phyloP scores from a whole-genome alignment of 2,888 invertebrate genomes.

The Eristalis tenax region DNA sequence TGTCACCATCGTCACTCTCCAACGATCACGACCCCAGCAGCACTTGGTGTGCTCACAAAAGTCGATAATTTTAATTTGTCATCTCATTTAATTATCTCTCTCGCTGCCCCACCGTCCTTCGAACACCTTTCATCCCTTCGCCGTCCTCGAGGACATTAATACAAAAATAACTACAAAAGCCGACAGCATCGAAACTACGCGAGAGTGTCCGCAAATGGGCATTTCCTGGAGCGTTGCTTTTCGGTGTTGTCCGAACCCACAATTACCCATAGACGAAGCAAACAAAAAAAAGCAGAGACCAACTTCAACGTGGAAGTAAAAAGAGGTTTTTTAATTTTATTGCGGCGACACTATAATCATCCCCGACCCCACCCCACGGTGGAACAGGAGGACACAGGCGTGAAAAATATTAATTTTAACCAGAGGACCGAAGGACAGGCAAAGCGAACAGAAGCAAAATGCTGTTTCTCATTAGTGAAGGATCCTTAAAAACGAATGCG shows the following conservation, averaged over 20 bases:
- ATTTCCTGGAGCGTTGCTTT: constrained; percentile 19
- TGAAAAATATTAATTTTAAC: constrained; percentile 67
- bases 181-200: constrained; percentile 46
- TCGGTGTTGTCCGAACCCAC: constrained; percentile 44
- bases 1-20: background rate
- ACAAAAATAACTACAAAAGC: constrained; percentile 42
- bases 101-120: background rate
- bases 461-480: constrained; percentile 54
- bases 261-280: constrained; percentile 44
- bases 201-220: constrained; percentile 44
- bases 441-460: constrained; percentile 2
- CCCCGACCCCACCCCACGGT: background rate
- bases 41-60: constrained; percentile 7
- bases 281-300: background rate
- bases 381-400: constrained; percentile 29
- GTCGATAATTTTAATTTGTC: background rate
- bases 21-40: constrained; percentile 29
- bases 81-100: constrained; percentile 21
- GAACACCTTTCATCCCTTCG: background rate
- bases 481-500: constrained; percentile 45
- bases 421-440: constrained; percentile 11
- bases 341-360: constrained; percentile 5
- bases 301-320: background rate
- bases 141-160: constrained; percentile 5
- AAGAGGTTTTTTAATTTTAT: constrained; percentile 49